A percentile compares a stretch with the other conserved stretches of the same genome.
These are phyloP conservation scores for Rhagoletis zephyria DNA, from an alignment of 1,140 invertebrate species.

Conservation along the genomic window DNA sequence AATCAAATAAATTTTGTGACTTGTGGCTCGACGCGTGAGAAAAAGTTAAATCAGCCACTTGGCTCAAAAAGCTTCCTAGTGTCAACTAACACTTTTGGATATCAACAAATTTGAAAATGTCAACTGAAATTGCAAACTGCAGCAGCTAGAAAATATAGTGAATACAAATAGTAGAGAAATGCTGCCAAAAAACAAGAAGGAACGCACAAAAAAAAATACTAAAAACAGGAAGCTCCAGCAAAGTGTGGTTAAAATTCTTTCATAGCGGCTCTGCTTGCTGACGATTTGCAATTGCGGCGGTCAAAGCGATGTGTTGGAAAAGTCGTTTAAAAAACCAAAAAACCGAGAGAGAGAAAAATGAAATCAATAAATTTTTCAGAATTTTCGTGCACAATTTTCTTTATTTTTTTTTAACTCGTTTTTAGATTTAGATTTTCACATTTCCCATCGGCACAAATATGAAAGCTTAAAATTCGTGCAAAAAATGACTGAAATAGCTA, in stretches of 20 bases:
- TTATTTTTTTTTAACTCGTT: not conserved
- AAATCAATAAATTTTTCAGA: not conserved
- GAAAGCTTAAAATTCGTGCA: not conserved
- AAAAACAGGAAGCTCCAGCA: too few relatives aligned
- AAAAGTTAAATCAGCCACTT: too few relatives aligned
- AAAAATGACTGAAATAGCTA: not conserved
- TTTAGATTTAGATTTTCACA: conserved; percentile 23
- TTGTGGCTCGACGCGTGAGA: too few relatives aligned
- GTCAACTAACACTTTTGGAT: not conserved
- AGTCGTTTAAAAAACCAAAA: not conserved
- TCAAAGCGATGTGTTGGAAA: not conserved
- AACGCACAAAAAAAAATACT: too few relatives aligned
- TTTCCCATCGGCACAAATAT: not conserved
- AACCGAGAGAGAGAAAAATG: not conserved
- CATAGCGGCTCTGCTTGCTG: too few relatives aligned
- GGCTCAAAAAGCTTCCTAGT: too few relatives aligned
- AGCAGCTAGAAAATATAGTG: not conserved
- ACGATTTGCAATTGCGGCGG: not conserved
- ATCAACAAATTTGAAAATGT: not conserved
- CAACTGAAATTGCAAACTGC: not conserved
- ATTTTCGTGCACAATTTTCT: not conserved
- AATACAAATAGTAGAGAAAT: not conserved
- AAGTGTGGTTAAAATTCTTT: too few relatives aligned
- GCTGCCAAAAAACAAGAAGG: too few relatives aligned
- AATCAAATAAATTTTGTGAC: too few relatives aligned